Conservation (phyloP, 2,888 invertebrate genomes). For the Choristoneura rosaceana region DNA sequence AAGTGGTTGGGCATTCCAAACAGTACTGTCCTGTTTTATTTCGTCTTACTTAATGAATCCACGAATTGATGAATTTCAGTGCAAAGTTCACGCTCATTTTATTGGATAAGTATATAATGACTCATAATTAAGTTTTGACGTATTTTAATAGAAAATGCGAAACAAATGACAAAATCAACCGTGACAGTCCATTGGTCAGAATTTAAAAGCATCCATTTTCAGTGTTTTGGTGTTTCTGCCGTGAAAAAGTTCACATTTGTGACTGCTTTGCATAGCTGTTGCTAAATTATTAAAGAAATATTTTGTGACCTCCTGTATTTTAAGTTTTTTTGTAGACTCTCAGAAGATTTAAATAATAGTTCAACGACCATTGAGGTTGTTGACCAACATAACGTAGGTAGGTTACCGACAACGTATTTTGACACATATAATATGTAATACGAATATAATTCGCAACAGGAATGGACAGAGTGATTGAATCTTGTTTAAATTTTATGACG, state of each 20-base stretch:
- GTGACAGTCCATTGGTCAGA: no score
- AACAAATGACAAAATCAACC: no score
- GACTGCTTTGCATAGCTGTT: no score
- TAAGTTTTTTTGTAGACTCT: not conserved
- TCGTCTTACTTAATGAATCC: not conserved
- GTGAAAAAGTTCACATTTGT: no score
- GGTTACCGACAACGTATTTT: conserved; percentile 9
- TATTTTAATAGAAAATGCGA: no score
- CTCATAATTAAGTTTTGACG: not conserved
- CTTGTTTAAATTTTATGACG: conserved; percentile 16
- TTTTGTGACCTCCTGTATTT: not conserved
- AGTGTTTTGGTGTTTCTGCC: no score
- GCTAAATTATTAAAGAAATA: no score
- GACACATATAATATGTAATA: not conserved
- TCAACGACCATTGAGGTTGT: conserved; percentile 12
- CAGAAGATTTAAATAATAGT: conserved; percentile 1
- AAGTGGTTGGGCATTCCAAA: not conserved
- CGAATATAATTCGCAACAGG: conserved; percentile 16
- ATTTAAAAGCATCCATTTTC: no score
- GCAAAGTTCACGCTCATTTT: not conserved
- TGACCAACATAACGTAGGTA: conserved; percentile 11
- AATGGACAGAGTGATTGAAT: conserved; percentile 7
- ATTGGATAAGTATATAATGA: not conserved
- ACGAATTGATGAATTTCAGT: not conserved
- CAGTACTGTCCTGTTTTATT: not conserved